phyloP scores from a whole-genome alignment of 30 jellyfish, hydroid and myxozoan species.

The Hydractinia echinata region DNA sequence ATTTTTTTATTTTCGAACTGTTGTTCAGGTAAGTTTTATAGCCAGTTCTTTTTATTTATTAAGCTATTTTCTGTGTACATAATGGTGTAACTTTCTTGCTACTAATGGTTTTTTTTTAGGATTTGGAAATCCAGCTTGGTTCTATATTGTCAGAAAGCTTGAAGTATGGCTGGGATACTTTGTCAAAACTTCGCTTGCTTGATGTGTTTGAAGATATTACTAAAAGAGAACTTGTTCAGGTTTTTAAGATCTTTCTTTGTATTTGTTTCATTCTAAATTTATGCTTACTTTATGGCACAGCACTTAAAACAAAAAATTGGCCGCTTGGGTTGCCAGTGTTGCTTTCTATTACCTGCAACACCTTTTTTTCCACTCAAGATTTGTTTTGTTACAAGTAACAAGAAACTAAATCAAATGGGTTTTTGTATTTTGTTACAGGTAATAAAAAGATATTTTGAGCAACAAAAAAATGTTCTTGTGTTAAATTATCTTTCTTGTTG shows the following conservation, averaged over 20 bases:
- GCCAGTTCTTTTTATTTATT: neutral
- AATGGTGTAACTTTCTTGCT: neutral
- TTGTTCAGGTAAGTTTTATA: slow-evolving; percentile 45
- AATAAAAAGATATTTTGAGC: too few relatives aligned
- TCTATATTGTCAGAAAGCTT: slow-evolving; percentile 53
- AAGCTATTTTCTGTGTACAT: neutral
- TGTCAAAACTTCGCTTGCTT: slow-evolving; percentile 55
- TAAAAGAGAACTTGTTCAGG: slow-evolving; percentile 78
- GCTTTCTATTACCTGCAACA: too few relatives aligned
- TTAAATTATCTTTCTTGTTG: too few relatives aligned
- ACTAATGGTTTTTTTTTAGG: slow-evolving; percentile 18
- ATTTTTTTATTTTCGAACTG: slow-evolving; percentile 62
- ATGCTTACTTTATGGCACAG: too few relatives aligned
- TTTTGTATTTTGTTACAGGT: too few relatives aligned
- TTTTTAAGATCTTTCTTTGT: neutral
- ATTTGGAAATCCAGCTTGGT: slow-evolving; percentile 68
- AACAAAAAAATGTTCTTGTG: too few relatives aligned
- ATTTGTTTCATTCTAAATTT: neutral
- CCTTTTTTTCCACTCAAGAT: too few relatives aligned
- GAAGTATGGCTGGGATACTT: slow-evolving; percentile 74
- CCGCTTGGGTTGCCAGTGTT: too few relatives aligned
- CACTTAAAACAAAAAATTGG: too few relatives aligned
- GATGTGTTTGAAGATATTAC: slow-evolving; percentile 74
- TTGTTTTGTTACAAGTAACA: too few relatives aligned
- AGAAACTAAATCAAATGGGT: too few relatives aligned